Base-by-base conservation (phyloP, 1,140 invertebrate species). In the Hormaphis cornu region DNA sequence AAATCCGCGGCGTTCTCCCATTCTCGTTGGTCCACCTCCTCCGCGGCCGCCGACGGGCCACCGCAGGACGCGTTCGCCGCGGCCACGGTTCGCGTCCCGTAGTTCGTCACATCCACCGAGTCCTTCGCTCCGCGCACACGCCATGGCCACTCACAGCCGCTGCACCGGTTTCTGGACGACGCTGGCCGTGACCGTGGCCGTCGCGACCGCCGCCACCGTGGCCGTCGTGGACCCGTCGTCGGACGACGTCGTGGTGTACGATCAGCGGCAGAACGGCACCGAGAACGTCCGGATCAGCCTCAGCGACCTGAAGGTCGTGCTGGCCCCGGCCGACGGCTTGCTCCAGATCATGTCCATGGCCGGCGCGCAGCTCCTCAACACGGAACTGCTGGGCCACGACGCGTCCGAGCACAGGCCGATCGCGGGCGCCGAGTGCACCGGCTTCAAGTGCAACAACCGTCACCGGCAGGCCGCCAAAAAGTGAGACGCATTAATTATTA, bases 211-310 rank as follows among this genome's bases (percentile, higher is more conserved):
- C 40, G 59, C 59, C 12, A 5, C 16, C n/a, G 20, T 14, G 1
- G 20, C 24, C 22, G 18, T n/a, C 52, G 52, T 24, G 16, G 3
- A 20, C 26, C 7, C 59, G 35, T 6, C 30, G 22, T 8, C 5
- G 14, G 66, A 46, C 16, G 70, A 71, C 50, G 58, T 74, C 20
- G 71, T 73, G 7, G 50, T 74, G 14, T 86, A 83, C 75, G 86
- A 88, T 76, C 85, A 87, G 74, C 76, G 86, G 28, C 87, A 88
- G 76, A 87, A 87, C 72, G 87, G 86, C 1, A 81, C 82, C 0
- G 85, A 87, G 72, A 88, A 88, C 77, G 83, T 83, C 70, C 76
- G 85, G 22, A 78, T 88, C 6, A 82, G 84, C 74, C 79, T 88
- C 22, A 83, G 86, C 70, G 86, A 84, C 10, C 76, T 88, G 3